Conservation (phyloP, 1,140 invertebrate species). For the Amphibalanus amphitrite region DNA sequence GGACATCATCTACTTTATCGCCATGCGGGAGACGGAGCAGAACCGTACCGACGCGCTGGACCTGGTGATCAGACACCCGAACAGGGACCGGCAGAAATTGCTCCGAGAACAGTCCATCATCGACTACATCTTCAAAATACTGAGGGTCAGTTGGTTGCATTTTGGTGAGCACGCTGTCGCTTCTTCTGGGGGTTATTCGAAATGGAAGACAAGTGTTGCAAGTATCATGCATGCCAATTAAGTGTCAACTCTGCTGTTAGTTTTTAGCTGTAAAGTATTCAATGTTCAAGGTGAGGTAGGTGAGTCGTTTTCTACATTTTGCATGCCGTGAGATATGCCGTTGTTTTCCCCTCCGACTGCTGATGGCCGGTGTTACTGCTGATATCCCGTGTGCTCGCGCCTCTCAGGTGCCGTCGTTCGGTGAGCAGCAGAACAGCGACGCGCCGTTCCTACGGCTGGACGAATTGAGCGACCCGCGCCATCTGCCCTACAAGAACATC, state of each 20-base stretch:
- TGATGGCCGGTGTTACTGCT: too few relatives aligned
- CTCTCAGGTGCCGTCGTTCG: constrained; percentile 29
- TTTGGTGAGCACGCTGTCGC: too few relatives aligned
- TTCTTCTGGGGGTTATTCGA: too few relatives aligned
- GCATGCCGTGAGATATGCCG: too few relatives aligned
- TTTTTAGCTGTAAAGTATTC: too few relatives aligned
- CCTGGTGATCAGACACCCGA: constrained; percentile 68
- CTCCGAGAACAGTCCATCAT: constrained; percentile 94
- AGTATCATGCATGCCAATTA: too few relatives aligned
- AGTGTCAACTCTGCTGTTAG: too few relatives aligned
- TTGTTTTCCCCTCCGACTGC: too few relatives aligned
- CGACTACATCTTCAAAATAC: background rate
- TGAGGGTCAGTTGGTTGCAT: constrained; percentile 6
- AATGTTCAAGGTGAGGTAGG: too few relatives aligned
- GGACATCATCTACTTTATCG: constrained; percentile 95
- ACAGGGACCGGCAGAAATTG: constrained; percentile 90
- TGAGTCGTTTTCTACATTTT: too few relatives aligned
- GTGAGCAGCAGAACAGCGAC: constrained; percentile 39
- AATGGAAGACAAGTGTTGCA: too few relatives aligned
- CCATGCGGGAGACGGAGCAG: constrained; percentile 84
- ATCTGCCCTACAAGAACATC: constrained; percentile 87
- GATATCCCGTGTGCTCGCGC: too few relatives aligned
- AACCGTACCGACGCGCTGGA: constrained; percentile 88
- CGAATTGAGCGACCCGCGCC: constrained; percentile 76
- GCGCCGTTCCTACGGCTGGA: constrained; percentile 75